phyloP scores from a whole-genome alignment of 2,797 vertebrate genomes.

The Micropoecilia bifurca region DNA sequence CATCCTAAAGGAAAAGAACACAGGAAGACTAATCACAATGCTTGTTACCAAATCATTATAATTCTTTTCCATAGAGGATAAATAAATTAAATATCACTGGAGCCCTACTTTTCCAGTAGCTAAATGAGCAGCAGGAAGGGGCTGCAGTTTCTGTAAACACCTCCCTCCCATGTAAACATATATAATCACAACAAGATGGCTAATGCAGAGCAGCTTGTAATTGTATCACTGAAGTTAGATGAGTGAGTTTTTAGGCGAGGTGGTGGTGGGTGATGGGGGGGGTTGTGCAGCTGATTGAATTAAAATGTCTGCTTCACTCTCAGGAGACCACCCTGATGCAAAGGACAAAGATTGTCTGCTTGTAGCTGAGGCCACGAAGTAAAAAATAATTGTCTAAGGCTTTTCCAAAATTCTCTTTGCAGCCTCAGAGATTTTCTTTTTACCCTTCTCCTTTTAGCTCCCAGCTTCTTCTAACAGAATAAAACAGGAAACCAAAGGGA shows the following conservation, averaged over 20 bases:
- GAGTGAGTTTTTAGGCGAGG: slow-evolving; percentile 62
- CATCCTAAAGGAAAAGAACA: slow-evolving; percentile 43
- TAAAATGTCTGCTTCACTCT: slow-evolving; percentile 69
- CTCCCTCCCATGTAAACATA: slow-evolving; percentile 76
- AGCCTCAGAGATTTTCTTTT: slow-evolving; percentile 33
- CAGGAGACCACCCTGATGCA: slow-evolving; percentile 64
- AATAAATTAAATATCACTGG: slow-evolving; percentile 64
- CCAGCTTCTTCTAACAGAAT: slow-evolving; percentile 29
- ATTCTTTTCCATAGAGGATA: slow-evolving; percentile 56
- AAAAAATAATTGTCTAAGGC: slow-evolving; percentile 60
- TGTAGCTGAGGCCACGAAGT: slow-evolving; percentile 43
- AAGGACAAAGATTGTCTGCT: slow-evolving; percentile 60
- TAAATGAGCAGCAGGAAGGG: slow-evolving; percentile 55
- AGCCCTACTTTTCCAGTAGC: slow-evolving; percentile 64
- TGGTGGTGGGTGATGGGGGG: not conserved
- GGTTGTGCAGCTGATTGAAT: slow-evolving; percentile 71
- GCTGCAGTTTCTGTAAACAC: slow-evolving; percentile 75
- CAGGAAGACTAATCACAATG: slow-evolving; percentile 45
- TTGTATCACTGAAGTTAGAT: slow-evolving; percentile 70
- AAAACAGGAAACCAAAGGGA: slow-evolving; percentile 34
- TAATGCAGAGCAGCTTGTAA: slow-evolving; percentile 61
- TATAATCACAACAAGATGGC: slow-evolving; percentile 83
- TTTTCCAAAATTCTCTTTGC: slow-evolving; percentile 50
- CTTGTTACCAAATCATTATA: slow-evolving; percentile 68
- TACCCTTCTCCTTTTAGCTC: slow-evolving; percentile 18